A percentile compares a stretch with the other conserved stretches of the same genome.
Evolutionary conservation across 2,888 invertebrate species (phyloP).

Genomic region (Kryphioiulus occultus): DNA sequence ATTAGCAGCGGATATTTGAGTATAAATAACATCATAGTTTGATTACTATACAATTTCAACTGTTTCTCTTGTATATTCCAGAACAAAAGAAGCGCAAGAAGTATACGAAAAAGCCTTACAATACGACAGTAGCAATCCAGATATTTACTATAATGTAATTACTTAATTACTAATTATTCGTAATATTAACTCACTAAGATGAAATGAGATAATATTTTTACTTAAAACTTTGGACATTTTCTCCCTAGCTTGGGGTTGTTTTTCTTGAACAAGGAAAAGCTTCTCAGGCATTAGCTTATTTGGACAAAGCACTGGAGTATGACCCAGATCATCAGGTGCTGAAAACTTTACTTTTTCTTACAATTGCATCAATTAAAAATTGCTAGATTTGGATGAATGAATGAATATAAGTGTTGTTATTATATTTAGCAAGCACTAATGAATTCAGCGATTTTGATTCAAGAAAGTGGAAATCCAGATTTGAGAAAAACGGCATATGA

Average conservation of each 20-base stretch:
- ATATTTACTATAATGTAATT: slow-evolving; percentile 93
- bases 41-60: neutral
- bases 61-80: slow-evolving; percentile 56
- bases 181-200: neutral
- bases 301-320: slow-evolving; percentile 90
- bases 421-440: slow-evolving; percentile 81
- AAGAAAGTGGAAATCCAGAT: slow-evolving; percentile 84
- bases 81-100: slow-evolving; percentile 91
- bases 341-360: neutral
- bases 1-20: too few species aligned
- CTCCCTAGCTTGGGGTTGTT: slow-evolving; percentile 83
- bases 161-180: slow-evolving; percentile 42
- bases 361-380: neutral
- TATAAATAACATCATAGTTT: neutral
- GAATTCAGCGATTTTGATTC: slow-evolving; percentile 93
- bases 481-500: slow-evolving; percentile 71
- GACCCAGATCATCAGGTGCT: slow-evolving; percentile 87
- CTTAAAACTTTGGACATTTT: neutral
- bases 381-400: too few species aligned
- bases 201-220: neutral
- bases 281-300: slow-evolving; percentile 86
- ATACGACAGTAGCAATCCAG: slow-evolving; percentile 92
- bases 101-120: slow-evolving; percentile 91
- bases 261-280: slow-evolving; percentile 91
- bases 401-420: too few species aligned